These are phyloP conservation scores for Brachycybe producta DNA, from an alignment of 2,888 invertebrate genomes.

Conservation along the genomic window DNA sequence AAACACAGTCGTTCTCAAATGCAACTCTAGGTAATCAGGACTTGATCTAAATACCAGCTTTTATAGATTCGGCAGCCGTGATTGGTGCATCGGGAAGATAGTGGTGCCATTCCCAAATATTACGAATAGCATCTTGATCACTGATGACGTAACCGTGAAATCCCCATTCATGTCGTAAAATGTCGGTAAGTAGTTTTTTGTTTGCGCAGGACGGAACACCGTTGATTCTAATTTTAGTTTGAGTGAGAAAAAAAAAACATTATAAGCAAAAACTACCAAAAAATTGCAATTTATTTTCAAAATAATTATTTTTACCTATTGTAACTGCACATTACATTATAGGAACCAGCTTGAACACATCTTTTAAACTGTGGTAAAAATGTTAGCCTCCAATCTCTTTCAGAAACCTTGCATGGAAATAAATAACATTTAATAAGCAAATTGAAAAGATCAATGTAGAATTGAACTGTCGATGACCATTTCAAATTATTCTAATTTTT, in stretches of 20 bases:
- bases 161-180: constrained; percentile 18
- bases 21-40: too few species aligned
- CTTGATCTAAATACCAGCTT: constrained; percentile 18
- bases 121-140: constrained; percentile 17
- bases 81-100: constrained; percentile 4
- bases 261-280: neutral
- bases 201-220: constrained; percentile 18
- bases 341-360: constrained; percentile 16
- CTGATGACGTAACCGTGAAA: constrained; percentile 18
- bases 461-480: too few species aligned
- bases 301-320: constrained; percentile 12
- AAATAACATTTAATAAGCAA: too few species aligned
- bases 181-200: constrained; percentile 15
- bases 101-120: constrained; percentile 4
- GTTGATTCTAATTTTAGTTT: constrained; percentile 13
- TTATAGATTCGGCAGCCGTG: constrained; percentile 17
- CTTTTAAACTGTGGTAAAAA: constrained; percentile 14
- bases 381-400: constrained; percentile 16
- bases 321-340: constrained; percentile 18
- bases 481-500: too few species aligned
- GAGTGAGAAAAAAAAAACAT: neutral
- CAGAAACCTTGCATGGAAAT: constrained; percentile 7
- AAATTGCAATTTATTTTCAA: neutral
- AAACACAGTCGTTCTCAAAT: too few species aligned
- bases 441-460: too few species aligned